Base-by-base conservation (phyloP, 92 coral and sea anemone species). In the Meandrina meandrites region DNA sequence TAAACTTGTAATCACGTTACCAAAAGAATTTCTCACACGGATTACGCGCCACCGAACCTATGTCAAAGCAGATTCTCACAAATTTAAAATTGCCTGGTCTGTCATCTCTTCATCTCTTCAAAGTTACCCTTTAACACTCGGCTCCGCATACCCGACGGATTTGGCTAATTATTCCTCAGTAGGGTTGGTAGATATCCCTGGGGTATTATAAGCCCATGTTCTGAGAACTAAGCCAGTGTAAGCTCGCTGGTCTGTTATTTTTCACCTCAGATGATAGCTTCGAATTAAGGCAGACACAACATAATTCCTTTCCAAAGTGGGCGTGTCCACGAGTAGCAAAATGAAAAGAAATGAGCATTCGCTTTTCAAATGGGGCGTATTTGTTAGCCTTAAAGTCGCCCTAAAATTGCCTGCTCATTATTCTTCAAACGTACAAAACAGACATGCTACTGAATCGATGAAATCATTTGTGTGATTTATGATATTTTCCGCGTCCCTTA, bases 391-490 rank as follows among this genome's bases (percentile, higher is more conserved):
- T 66, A 14, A 27, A 27, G 71, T 14, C 71, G 71, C 35, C 15
- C 35, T 30, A 2, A 0, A 28, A 13, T 66, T 27, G 71, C 71
- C 8, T 66, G 34, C 16, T 4, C 0, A 27, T 10, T 22, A 30
- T n/a, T 9, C 31, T n/a, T 64, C 4, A 27, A 64, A 64, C 5
- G 28, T 21, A 64, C 24, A n/a, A 45, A 21, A 22, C 75, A 51
- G 85, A 79, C 82, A 36, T 12, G 51, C 30, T 37, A 81, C 37
- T n/a, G 58, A 57, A 64, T 24, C 75, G 75, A 81, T 64, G 54
- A 81, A 60, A 81, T 64, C 42, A n/a, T 57, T 53, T 1, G 79
- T 18, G 35, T 84, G 87, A 84, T 84, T 84, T 73, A 73, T 56
- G 36, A 83, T 57, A 74, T 48, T 74, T 75, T 40, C 74, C 18